phyloP scores from a whole-genome alignment of 1,140 invertebrate species.

The Sycophaga agraensis region DNA sequence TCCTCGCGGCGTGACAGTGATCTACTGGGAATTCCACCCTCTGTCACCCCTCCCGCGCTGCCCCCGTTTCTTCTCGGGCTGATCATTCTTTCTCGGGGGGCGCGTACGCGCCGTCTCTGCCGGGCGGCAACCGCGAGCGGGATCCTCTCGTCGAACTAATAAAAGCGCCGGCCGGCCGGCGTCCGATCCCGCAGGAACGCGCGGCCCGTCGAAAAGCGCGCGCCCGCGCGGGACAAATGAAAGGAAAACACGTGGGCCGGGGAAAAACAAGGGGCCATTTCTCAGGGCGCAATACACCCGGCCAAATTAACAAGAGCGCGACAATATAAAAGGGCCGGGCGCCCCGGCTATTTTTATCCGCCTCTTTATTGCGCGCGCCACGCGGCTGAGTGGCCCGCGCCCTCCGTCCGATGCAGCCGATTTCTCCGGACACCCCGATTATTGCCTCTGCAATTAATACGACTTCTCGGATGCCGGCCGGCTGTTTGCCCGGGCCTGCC shows the following conservation, averaged over 20 bases:
- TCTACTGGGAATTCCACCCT: slow-evolving; percentile 56
- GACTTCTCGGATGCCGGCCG: too few relatives aligned
- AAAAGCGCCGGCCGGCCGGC: slow-evolving; percentile 40
- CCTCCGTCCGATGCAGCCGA: too few relatives aligned
- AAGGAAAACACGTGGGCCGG: not conserved
- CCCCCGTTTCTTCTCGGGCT: slow-evolving; percentile 5
- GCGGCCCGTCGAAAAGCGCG: not conserved
- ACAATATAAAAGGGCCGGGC: not conserved
- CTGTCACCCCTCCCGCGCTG: slow-evolving; percentile 37
- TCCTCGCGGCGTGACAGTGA: slow-evolving; percentile 55
- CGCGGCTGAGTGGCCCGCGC: too few relatives aligned
- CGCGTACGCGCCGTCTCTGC: not conserved
- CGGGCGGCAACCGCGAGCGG: not conserved
- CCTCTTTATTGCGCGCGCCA: too few relatives aligned
- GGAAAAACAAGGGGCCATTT: not conserved
- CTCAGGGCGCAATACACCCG: too few relatives aligned
- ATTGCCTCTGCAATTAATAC: too few relatives aligned
- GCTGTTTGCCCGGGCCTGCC: too few relatives aligned
- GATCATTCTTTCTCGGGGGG: slow-evolving; percentile 27
- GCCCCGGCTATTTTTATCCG: too few relatives aligned
- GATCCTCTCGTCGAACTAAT: slow-evolving; percentile 45
- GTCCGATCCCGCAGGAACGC: not conserved
- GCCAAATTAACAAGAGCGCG: slow-evolving; percentile 3
- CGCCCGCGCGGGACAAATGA: slow-evolving; percentile 1
- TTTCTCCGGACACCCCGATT: too few relatives aligned